phyloP scores from a whole-genome alignment of 2,797 vertebrate species.

The Australoheros facetus region DNA sequence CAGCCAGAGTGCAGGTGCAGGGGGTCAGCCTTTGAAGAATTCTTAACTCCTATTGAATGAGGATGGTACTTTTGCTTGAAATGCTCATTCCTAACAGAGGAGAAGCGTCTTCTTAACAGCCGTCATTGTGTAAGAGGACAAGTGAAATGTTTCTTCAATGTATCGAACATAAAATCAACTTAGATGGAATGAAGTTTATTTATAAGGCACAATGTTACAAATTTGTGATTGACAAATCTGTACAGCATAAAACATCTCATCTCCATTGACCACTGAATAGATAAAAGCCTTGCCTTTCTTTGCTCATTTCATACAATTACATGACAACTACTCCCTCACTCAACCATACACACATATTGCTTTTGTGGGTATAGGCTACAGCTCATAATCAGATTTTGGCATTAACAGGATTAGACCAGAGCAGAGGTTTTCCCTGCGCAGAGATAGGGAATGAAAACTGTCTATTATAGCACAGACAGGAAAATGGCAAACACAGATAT shows the following conservation, averaged over 20 bases:
- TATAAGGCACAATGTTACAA: neutral
- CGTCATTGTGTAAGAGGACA: neutral
- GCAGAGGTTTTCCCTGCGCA: constrained; percentile 52
- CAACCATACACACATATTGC: constrained; percentile 27
- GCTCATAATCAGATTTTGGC: constrained; percentile 68
- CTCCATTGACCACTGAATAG: neutral
- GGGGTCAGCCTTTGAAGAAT: neutral
- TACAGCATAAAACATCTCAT: neutral
- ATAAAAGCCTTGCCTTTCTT: neutral
- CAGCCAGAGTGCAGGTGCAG: neutral
- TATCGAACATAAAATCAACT: neutral
- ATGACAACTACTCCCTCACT: constrained; percentile 17
- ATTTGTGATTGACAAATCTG: neutral
- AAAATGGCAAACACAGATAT: constrained; percentile 55
- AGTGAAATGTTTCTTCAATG: neutral
- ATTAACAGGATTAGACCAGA: constrained; percentile 74
- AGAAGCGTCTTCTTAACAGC: neutral
- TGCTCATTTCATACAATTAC: constrained; percentile 7
- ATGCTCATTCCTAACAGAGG: neutral
- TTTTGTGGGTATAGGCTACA: constrained; percentile 49
- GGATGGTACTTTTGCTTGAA: neutral
- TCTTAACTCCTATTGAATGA: neutral
- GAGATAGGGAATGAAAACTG: constrained; percentile 63
- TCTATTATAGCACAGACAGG: constrained; percentile 56
- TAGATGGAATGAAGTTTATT: neutral